Evolutionary conservation across 92 coral and sea anemone species (phyloP), one percentile per base, ranked within the genome.

Genomic region (Porites lobata): DNA sequence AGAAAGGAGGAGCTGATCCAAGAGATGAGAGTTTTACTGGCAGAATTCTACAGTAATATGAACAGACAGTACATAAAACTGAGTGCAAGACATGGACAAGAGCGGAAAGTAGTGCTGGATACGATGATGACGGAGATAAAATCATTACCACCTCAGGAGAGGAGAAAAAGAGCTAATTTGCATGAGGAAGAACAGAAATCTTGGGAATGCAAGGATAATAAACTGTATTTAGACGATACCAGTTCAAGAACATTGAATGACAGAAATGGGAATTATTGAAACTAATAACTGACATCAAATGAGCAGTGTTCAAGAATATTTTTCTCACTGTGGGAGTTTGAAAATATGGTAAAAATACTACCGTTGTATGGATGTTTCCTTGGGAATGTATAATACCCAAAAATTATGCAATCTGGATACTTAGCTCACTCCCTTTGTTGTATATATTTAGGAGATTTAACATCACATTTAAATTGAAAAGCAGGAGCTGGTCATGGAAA

Each of bases 211-310:
- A 73, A 50, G 59, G 13, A 50, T 47, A 32, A 73, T n/a, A 73
- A 73, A 73, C 77, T 73, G 29, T 73, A 18, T 73, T 22, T 50
- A 52, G 77, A 51, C n/a, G 61, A 73, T 18, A 19, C 17, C 18
- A 12, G 15, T 50, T 20, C 3, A 43, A 11, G n/a, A 17, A 1
- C 26, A 73, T 17, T 73, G 47, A 38, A 38, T 0, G 47, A 4
- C 4, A 38, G 47, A 38, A 38, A 38, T 38, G 47, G 7, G 47
- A 38, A 38, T 38, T 38, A 38, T 38, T 38, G 47, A 38, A 38
- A 38, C 47, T 38, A 4, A 4, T 38, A 38, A 38, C 47, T 38
- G 47, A 38, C 5, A 38, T 38, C 7, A 38, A 38, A 38, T 38
- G 4, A 1, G 47, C 47, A 38, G 47, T 38, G 47, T 38, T 4